Conservation (phyloP, 30 jellyfish, hydroid and myxozoan genomes). For the Clytia hemisphaerica region DNA sequence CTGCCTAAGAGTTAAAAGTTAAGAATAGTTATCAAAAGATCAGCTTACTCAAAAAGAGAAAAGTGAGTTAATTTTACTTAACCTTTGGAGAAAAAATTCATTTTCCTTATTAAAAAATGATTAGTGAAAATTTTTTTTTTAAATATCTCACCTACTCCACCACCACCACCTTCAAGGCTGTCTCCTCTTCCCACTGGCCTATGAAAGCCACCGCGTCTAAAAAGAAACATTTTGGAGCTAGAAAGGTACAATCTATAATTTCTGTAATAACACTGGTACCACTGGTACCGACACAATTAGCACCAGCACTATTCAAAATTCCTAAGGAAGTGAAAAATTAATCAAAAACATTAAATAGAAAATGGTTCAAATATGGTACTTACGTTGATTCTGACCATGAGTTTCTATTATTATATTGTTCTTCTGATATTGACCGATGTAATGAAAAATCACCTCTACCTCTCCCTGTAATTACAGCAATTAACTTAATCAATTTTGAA, state of each 20-base stretch:
- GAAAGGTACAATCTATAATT: no score
- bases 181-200: slow-evolving; percentile 66
- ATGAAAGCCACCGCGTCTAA: slow-evolving; percentile 24
- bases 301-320: no score
- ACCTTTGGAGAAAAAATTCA: neutral
- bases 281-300: no score
- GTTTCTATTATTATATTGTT: slow-evolving; percentile 60
- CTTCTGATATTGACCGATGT: slow-evolving; percentile 69
- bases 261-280: no score
- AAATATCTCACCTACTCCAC: slow-evolving; percentile 35
- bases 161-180: slow-evolving; percentile 54
- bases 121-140: neutral
- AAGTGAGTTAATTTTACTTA: neutral
- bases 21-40: neutral
- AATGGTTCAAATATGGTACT: neutral
- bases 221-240: no score
- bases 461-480: slow-evolving; percentile 52
- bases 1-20: slow-evolving; percentile 4
- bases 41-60: neutral
- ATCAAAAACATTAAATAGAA: neutral
- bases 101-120: neutral
- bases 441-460: slow-evolving; percentile 86
- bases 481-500: no score
- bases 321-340: neutral
- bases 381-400: slow-evolving; percentile 92